Base-by-base conservation (phyloP, 1,140 invertebrate species). In the Drosophila bipectinata region DNA sequence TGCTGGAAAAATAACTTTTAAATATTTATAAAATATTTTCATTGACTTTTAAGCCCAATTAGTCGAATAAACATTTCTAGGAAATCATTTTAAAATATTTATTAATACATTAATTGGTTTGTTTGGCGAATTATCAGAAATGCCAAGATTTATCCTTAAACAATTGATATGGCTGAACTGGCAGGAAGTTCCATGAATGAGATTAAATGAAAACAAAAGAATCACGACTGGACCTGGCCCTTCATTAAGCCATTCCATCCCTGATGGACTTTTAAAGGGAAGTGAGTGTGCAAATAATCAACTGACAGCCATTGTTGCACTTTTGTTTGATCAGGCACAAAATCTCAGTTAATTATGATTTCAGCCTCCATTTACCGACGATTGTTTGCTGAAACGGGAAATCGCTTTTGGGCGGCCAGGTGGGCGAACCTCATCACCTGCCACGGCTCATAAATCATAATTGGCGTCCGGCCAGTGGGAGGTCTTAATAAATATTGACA, bases 371-470 rank as follows among this genome's bases (percentile, higher is more conserved):
- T 84, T 79, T 68, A 37, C 66, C 67, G 58, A 53, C 51, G 44
- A 55, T 1, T 48, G 66, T 67, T 64, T 52, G 30, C 61, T 37
- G 68, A 54, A 62, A 56, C 48, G 57, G 32, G 39, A 41, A 54
- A 49, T 55, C 52, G 62, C 59, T 64, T 71, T 71, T 57, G 61
- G 53, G 55, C 9, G 58, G 47, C 15, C 14, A 14, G 24, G 30
- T 14, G 15, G 57, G 47, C 18, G 21, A 55, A 61, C 47, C 55
- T 51, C 32, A 80, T 60, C 47, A 53, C 49, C 62, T 67, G 34
- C 12, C 61, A 10, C 32, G 54, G 49, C 21, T 44, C 74, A 82
- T 85, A 85, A 85, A 87, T 85, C 81, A 85, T 80, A 81, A 85
- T 80, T 74, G 81, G 51, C 44, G 51, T 49, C 47, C 34, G 39